phyloP scores from a whole-genome alignment of 2,888 invertebrate genomes.

The Pandemis corylana region DNA sequence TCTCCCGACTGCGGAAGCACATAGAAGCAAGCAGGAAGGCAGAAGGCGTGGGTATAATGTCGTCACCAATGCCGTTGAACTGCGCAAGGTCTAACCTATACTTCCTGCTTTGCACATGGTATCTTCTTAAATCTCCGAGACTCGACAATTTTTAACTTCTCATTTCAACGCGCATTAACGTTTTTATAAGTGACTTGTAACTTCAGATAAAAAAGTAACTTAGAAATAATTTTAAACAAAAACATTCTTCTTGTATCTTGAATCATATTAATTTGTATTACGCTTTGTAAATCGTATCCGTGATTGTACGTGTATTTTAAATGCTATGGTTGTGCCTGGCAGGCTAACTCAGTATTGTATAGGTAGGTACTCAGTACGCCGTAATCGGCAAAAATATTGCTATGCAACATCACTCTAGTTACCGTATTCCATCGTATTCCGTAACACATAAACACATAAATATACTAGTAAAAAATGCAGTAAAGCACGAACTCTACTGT shows the following conservation, averaged over 20 bases:
- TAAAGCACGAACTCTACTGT: neutral
- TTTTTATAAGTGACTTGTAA: neutral
- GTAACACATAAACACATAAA: no score
- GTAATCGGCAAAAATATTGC: slow-evolving; percentile 15
- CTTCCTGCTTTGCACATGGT: slow-evolving; percentile 65
- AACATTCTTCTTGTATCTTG: no score
- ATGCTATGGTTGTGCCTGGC: neutral
- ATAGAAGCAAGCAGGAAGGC: slow-evolving; percentile 53
- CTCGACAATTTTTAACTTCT: neutral
- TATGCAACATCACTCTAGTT: slow-evolving; percentile 1
- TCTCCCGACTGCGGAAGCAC: slow-evolving; percentile 70
- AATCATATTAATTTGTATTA: slow-evolving; percentile 47
- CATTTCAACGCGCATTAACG: neutral
- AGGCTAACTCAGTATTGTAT: neutral
- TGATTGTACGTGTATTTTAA: slow-evolving; percentile 18
- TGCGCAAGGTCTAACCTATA: slow-evolving; percentile 64
- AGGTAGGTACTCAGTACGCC: neutral
- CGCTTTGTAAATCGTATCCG: slow-evolving; percentile 36
- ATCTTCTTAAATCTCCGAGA: slow-evolving; percentile 55
- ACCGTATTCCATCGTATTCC: no score
- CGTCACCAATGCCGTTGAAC: slow-evolving; percentile 65
- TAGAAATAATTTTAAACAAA: no score
- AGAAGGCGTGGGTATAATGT: slow-evolving; percentile 52
- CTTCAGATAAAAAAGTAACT: neutral
- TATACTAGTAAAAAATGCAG: no score